A percentile compares a stretch with the other conserved stretches of the same genome.
Conservation (phyloP, 2,113 vertebrate species). For the Pristiophorus japonicus region DNA sequence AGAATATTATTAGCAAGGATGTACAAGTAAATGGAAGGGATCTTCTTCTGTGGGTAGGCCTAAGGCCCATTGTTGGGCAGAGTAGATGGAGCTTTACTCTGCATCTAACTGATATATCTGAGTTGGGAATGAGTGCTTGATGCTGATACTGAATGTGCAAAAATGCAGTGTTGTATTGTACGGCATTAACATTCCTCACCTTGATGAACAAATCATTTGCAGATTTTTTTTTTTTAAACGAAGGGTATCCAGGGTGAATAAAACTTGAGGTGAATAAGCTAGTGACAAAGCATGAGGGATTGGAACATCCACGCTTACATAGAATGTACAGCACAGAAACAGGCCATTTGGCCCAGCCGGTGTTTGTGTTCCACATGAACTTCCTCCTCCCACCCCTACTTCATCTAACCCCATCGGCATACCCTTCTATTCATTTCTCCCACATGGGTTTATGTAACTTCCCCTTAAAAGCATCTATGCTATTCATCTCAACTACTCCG, state of each 20-base stretch:
- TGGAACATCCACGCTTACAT: neutral
- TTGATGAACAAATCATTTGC: neutral
- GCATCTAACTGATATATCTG: neutral
- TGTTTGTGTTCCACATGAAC: no score
- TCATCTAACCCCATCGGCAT: neutral
- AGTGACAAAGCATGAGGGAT: neutral
- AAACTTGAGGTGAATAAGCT: neutral
- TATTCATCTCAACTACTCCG: neutral
- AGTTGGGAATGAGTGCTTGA: neutral
- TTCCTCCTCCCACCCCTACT: neutral
- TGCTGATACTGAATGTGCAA: neutral
- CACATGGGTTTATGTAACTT: neutral
- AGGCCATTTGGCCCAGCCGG: neutral
- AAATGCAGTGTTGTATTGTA: neutral
- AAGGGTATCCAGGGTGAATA: neutral
- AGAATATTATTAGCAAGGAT: constrained; percentile 2
- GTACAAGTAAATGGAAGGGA: neutral
- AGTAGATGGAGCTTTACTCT: neutral
- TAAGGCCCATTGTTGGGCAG: neutral
- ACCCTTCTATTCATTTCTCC: neutral
- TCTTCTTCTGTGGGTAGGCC: neutral
- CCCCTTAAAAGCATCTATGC: neutral
- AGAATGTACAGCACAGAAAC: neutral
- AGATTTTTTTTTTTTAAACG: neutral
- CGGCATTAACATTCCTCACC: neutral